Evolutionary conservation across 2,797 vertebrate genomes (phyloP).

Genomic region (Mallotus villosus): DNA sequence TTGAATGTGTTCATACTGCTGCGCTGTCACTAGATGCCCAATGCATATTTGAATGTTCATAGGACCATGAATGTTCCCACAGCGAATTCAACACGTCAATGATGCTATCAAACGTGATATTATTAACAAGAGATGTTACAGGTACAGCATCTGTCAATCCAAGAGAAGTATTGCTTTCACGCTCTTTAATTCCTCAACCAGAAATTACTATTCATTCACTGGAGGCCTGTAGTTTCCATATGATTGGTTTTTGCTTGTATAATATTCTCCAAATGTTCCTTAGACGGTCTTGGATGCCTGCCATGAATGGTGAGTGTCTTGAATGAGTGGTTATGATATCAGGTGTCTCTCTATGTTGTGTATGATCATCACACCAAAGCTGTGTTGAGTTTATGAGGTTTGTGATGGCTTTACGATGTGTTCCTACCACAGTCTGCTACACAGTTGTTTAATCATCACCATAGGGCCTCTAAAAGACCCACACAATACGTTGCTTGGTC

Average conservation of each 20-base stretch:
- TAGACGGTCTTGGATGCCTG: not conserved
- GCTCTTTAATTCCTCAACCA: not conserved
- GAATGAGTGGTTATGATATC: constrained; percentile 47
- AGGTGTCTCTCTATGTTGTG: constrained; percentile 51
- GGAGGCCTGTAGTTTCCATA: not conserved
- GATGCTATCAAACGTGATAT: not conserved
- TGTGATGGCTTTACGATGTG: constrained; percentile 58
- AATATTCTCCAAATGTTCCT: not conserved
- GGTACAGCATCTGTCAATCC: not conserved
- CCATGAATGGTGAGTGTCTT: constrained; percentile 15
- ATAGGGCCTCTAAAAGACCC: constrained; percentile 20
- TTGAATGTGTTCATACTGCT: not conserved
- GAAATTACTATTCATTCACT: not conserved
- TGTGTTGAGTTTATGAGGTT: constrained; percentile 61
- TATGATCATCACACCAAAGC: constrained; percentile 55
- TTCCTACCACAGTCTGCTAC: constrained; percentile 65
- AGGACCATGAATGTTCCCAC: not conserved
- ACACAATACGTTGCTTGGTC: not conserved
- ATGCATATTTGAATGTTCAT: not conserved
- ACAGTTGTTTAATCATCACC: constrained; percentile 64
- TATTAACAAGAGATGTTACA: not conserved
- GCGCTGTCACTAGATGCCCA: not conserved
- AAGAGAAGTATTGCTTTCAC: not conserved
- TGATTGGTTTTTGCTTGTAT: constrained; percentile 22
- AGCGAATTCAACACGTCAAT: not conserved